These are phyloP conservation scores for Bedellia somnulentella DNA, from an alignment of 2,888 invertebrate species.

Conservation along the genomic window DNA sequence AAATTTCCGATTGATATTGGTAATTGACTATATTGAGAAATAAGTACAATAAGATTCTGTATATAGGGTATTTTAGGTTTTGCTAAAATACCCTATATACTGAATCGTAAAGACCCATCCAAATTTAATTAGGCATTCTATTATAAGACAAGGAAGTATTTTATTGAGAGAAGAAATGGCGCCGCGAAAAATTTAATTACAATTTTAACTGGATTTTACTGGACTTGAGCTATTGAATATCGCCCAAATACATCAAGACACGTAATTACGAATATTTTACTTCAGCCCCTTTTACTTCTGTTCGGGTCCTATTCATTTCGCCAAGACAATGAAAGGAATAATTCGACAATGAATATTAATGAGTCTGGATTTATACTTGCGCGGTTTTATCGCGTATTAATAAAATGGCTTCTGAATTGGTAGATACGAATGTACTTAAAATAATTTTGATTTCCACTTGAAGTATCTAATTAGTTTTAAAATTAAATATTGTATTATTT, in stretches of 20 bases:
- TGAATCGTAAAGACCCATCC: not conserved
- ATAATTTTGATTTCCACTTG: too few species aligned
- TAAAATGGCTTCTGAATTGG: conserved; percentile 28
- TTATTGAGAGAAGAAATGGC: not conserved
- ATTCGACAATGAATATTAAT: conserved; percentile 52
- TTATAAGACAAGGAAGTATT: not conserved
- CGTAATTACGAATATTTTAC: conserved; percentile 24
- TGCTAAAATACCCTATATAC: not conserved
- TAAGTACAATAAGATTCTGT: too few species aligned
- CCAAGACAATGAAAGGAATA: conserved; percentile 43
- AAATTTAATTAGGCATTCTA: not conserved
- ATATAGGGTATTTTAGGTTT: too few species aligned
- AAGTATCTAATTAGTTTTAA: too few species aligned
- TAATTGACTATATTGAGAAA: too few species aligned
- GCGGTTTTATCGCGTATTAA: conserved; percentile 38
- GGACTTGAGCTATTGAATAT: not conserved
- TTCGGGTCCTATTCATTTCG: conserved; percentile 33
- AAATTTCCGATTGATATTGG: too few species aligned
- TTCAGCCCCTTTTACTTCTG: conserved; percentile 26
- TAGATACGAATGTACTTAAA: conserved; percentile 5
- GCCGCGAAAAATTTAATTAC: not conserved
- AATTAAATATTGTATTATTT: too few species aligned
- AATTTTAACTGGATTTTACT: not conserved
- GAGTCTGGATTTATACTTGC: conserved; percentile 37
- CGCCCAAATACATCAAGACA: conserved; percentile 4